Evolutionary conservation across 2,113 vertebrate species (phyloP), one percentile per base, ranked within the genome.

Genomic region (Prolemur simus): DNA sequence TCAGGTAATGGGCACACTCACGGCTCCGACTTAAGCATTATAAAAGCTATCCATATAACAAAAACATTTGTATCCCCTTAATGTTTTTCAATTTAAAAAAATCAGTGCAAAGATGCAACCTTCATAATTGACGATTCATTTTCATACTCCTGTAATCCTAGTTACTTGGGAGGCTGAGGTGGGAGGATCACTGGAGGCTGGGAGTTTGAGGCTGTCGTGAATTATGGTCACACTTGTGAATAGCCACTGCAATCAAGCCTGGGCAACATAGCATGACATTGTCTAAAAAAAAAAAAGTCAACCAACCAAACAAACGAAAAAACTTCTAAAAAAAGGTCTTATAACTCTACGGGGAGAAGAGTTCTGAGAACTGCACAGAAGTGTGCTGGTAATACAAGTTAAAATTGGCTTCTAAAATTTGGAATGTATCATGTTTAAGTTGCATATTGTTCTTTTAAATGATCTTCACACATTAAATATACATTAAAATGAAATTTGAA

Each of bases 121-220:
- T 96, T 94, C 76, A 73, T 54, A 81, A 52, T 39, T 74, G 91
- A 82, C 86, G 78, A 69, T 66, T 95, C 82, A 54, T 93, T 86
- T 94, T 69, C 85, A 45, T 29, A 27, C 60, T 63, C 60, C 60
- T 63, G 1, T 63, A 63, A 27, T 63, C 27, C 60, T 63, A 12
- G 25, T 63, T 63, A 29, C 60, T 63, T 29, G 60, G 60, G 25
- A 63, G 60, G 25, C 60, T 63, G 60, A 63, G 60, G 60, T 5
- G 3, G 11, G 60, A 63, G 10, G 60, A 29, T 63, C 60, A 12
- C 60, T 63, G 12, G 60, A 63, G 10, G 60, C 60, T 29, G 60
- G 1, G 60, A 63, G 60, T 63, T 29, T 63, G 58, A 60, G 58
- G 25, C 58, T 60, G 25, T 27, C 27, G 58, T 10, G 60, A 11